Evolutionary conservation across 2,797 vertebrate species (phyloP), one percentile per base, ranked within the genome.

Genomic region (Sebastiscus albofasciatus): DNA sequence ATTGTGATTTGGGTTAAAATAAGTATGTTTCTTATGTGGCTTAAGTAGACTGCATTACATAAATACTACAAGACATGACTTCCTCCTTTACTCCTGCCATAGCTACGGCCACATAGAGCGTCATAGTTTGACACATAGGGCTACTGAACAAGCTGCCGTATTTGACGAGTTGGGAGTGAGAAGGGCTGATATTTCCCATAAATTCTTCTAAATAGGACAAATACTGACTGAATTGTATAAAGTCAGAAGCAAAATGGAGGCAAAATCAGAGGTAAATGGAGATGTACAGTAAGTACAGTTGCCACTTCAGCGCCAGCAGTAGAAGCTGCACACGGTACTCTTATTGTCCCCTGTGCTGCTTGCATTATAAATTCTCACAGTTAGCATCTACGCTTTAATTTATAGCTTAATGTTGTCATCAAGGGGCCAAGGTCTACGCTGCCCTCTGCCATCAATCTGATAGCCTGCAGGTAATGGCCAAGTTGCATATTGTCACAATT

Each of bases 401-500:
- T 95, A 94, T 82, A 42, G 90, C 82, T 80, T 81, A 77, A 84
- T 90, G 86, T 86, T 94, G 89, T 91, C 93, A 90, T 93, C 77
- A 88, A 80, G 85, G 80, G 90, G 86, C 86, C 80, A 81, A 72
- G 87, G 86, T 81, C 86, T 71, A 67, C 34, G 8, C 76, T 88
- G 81, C 85, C 84, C 89, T 77, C 84, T 79, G 67, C 86, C 89
- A 94, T 95, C 90, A 95, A 94, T 95, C 93, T 88, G 80, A 88
- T 71, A 59, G 88, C 93, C 90, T 67, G 81, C 78, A 91, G 93
- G 88, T 91, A 94, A 94, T 89, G 81, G 90, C 89, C 85, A 89
- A 88, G 89, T 74, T 92, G 92, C 91, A 91, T 93, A 93, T 94
- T 93, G 92, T 94, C 94, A 94, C 93, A 95, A 93, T 91, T 93